Percentiles rank a stretch among this genome's conserved stretches.
These are phyloP conservation scores for Beris chalybata DNA, from an alignment of 2,888 invertebrate genomes.

Conservation along the genomic window DNA sequence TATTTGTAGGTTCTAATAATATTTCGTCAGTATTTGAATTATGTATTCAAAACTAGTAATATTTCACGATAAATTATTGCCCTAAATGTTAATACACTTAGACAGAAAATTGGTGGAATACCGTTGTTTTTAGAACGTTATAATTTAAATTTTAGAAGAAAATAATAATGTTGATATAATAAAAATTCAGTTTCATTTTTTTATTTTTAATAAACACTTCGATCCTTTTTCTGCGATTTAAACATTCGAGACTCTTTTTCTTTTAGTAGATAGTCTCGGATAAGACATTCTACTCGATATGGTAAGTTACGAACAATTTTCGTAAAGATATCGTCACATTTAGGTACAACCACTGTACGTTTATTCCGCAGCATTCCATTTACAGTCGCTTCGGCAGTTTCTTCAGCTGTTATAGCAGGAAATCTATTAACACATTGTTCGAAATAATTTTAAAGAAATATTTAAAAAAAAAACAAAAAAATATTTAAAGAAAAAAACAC, in stretches of 20 bases:
- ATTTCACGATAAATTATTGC: too few relatives aligned
- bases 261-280: constrained; percentile 37
- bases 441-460: background rate
- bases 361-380: constrained; percentile 37
- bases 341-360: constrained; percentile 36
- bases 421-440: constrained; percentile 34
- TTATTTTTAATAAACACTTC: background rate
- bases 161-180: too few relatives aligned
- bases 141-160: too few relatives aligned
- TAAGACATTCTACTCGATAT: constrained; percentile 31
- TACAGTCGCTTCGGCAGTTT: constrained; percentile 38
- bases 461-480: background rate
- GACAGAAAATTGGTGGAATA: too few relatives aligned
- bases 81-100: too few relatives aligned
- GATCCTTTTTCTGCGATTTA: constrained; percentile 4
- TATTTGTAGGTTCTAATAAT: too few relatives aligned
- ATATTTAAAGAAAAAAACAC: background rate
- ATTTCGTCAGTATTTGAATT: too few relatives aligned
- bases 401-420: constrained; percentile 38
- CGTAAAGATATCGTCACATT: constrained; percentile 24
- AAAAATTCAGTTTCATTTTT: too few relatives aligned
- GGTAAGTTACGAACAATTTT: constrained; percentile 33
- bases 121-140: too few relatives aligned
- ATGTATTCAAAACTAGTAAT: too few relatives aligned
- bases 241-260: constrained; percentile 37